Conservation (phyloP, 2,113 vertebrate species). For the Rhipidura dahli region DNA sequence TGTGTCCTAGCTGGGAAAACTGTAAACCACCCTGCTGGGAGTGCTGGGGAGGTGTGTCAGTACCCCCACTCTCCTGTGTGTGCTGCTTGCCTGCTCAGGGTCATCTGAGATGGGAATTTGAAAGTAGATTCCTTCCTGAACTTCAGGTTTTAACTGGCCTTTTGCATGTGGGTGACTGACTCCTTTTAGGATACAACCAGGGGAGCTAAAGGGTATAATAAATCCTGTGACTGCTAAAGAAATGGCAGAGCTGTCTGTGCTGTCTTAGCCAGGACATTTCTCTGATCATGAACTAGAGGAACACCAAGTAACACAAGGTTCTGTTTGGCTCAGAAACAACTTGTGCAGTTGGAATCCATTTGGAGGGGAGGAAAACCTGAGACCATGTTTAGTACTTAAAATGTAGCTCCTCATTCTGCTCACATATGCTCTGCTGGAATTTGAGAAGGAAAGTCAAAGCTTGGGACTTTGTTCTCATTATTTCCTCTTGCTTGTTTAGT, state of each 20-base stretch:
- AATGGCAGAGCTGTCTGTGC: background rate
- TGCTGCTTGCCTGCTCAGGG: background rate
- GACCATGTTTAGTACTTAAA: background rate
- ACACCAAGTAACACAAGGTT: background rate
- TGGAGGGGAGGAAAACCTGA: background rate
- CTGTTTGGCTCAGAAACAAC: background rate
- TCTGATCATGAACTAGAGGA: background rate
- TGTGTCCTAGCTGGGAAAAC: background rate
- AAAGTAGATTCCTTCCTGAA: background rate
- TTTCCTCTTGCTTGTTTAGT: background rate
- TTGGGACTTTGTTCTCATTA: background rate
- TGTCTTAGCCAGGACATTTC: background rate
- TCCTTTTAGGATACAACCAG: background rate
- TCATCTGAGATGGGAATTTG: background rate
- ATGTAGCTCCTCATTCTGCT: background rate
- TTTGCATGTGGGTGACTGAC: background rate
- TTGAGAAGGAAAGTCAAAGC: background rate
- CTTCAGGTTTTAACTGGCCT: background rate
- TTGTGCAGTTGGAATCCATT: background rate
- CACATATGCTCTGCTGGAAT: background rate
- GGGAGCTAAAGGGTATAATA: background rate
- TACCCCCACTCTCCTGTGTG: background rate
- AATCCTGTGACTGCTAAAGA: background rate
- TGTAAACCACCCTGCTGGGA: background rate
- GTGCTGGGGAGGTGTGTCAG: background rate